These are phyloP conservation scores for Megaceryle torquata DNA, from an alignment of 2,113 vertebrate genomes.

Conservation along the genomic window DNA sequence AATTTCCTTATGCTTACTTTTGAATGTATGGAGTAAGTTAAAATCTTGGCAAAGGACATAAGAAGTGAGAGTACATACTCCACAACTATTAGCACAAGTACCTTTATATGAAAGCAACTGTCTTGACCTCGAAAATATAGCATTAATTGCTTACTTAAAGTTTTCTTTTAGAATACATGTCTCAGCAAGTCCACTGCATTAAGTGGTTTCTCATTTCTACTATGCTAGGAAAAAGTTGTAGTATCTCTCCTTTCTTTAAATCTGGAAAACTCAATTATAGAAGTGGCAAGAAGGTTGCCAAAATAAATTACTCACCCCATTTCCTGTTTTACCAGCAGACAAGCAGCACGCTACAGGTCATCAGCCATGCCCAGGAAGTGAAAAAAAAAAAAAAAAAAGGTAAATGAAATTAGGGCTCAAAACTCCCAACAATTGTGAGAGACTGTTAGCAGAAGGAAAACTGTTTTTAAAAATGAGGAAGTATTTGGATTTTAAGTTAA, in stretches of 20 bases:
- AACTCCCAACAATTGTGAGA: not conserved
- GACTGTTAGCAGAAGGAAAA: not conserved
- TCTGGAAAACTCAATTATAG: constrained; percentile 23
- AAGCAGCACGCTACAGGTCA: constrained; percentile 84
- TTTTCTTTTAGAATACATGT: not conserved
- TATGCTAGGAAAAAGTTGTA: not conserved
- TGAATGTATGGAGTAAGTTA: not conserved
- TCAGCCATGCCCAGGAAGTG: constrained; percentile 27
- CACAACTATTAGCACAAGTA: not conserved
- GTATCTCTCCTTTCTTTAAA: not conserved
- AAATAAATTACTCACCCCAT: constrained; percentile 79
- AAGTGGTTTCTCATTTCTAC: constrained; percentile 15
- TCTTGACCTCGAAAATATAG: not conserved
- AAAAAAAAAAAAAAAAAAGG: not conserved
- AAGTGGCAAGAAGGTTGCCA: constrained; percentile 45
- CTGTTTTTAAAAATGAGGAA: not conserved
- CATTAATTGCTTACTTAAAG: not conserved
- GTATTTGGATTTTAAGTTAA: not conserved
- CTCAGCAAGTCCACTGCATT: not conserved
- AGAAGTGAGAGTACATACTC: not conserved
- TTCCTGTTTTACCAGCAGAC: constrained; percentile 92
- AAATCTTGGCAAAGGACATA: not conserved
- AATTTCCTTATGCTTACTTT: not conserved
- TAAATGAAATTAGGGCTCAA: constrained; percentile 43
- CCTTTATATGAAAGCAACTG: not conserved